These are phyloP conservation scores for Bubo bubo DNA, from an alignment of 2,113 vertebrate genomes.

Conservation along the genomic window DNA sequence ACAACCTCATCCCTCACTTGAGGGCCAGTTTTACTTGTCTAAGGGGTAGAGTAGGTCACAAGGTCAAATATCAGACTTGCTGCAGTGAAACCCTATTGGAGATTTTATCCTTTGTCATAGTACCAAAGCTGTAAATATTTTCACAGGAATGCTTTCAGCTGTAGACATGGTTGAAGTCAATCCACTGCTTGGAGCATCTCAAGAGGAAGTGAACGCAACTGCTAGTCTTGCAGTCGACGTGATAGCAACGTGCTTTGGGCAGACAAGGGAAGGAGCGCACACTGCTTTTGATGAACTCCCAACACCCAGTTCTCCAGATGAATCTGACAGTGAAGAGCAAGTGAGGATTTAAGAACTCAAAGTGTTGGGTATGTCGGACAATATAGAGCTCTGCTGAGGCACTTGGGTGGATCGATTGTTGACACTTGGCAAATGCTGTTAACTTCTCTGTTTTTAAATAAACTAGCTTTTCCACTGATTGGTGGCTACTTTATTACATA, in stretches of 20 bases:
- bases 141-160: conserved; percentile 89
- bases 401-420: conserved; percentile 11
- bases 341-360: conserved; percentile 72
- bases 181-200: conserved; percentile 82
- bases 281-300: conserved; percentile 79
- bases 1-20: background rate
- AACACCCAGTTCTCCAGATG: conserved; percentile 83
- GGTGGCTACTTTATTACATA: conserved; percentile 60
- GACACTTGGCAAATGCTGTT: conserved; percentile 50
- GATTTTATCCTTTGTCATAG: background rate
- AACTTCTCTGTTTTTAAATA: conserved; percentile 54
- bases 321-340: conserved; percentile 75
- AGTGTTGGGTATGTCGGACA: conserved; percentile 1
- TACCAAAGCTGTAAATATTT: conserved; percentile 5
- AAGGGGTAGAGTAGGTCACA: background rate
- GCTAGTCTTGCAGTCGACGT: conserved; percentile 88
- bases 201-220: conserved; percentile 86
- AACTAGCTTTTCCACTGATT: conserved; percentile 59
- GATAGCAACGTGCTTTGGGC: conserved; percentile 89
- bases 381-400: conserved; percentile 35
- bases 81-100: background rate
- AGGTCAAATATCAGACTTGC: background rate
- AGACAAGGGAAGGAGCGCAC: conserved; percentile 89
- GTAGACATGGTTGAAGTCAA: conserved; percentile 97
- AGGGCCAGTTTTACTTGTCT: background rate